Base-by-base conservation (phyloP, 2,888 invertebrate species). In the Dryomyza anilis region DNA sequence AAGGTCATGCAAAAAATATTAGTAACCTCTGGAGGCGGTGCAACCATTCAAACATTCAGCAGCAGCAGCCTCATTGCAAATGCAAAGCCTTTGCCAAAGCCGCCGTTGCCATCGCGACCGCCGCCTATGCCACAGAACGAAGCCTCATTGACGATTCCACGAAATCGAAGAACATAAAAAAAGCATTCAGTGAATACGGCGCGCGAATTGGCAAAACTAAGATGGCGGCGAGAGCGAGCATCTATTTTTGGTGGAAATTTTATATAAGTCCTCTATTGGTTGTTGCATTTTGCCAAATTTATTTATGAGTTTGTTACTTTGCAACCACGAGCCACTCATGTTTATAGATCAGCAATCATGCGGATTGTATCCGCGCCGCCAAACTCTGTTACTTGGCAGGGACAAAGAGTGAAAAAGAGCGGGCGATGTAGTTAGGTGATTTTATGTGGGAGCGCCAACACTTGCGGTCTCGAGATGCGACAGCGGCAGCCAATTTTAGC, bases 91-190 rank as follows among this genome's bases (percentile, higher is more conserved):
- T 55, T 12, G 12, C 10, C 29, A 29, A 16, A 29, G n/a, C n/a
- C n/a, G n/a, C n/a, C n/a, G n/a, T n/a, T n/a, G n/a, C n/a, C n/a
- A n/a, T n/a, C n/a, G n/a, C n/a, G n/a, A n/a, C n/a, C n/a, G n/a
- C n/a, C n/a, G n/a, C n/a, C n/a, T n/a, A n/a, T n/a, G n/a, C n/a
- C n/a, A n/a, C n/a, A n/a, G n/a, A n/a, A n/a, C n/a, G n/a, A 21
- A n/a, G 33, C 16, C 70, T 76, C 74, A 73, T 77, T 76, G 76
- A 75, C 75, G 75, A 78, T 78, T 75, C 76, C 77, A 77, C 76
- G 77, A 75, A 78, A 76, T 76, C 76, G 76, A 76, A 75, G 72
- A 71, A 73, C 77, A 76, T 78, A 76, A 78, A 78, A 78, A 70
- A 66, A 56, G 39, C 3, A n/a, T 39, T n/a, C 14, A 39, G 39